Evolutionary conservation across 2,888 invertebrate genomes (phyloP), one percentile per base, ranked within the genome.

Genomic region (Buathra laborator): DNA sequence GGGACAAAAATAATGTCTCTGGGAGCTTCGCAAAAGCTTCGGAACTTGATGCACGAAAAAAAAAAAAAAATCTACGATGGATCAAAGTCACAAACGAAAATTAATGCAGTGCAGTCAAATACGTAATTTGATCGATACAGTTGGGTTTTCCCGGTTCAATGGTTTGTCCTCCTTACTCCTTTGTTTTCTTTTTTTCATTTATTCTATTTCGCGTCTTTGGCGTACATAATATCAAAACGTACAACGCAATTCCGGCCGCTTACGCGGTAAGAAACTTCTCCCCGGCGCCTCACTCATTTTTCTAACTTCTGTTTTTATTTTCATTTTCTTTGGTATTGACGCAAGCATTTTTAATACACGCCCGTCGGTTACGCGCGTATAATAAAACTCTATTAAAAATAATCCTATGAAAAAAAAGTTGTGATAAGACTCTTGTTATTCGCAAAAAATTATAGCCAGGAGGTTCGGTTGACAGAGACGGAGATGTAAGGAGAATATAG

Each of bases 141-240:
- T 68, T 51, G 32, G 46, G 16, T n/a, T 46, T n/a, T 24, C 14
- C 66, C 62, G 62, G 43, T 62, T 53, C 24, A 64, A 53, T 67
- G 81, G 64, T 32, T 46, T 77, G 51, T 46, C 66, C 56, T 81
- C 72, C 10, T 29, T 59, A 24, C 32, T 44, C 46, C 59, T 77
- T 14, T 10, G 53, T 14, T 48, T 59, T 48, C 66, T 44, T 56
- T 46, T 53, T 53, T 48, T 62, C 56, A 16, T 51, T 59, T 74
- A 24, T 29, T 48, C 19, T 74, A 16, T 7, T 53, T 53, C n/a
- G 32, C 51, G 48, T 56, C 53, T 7, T 44, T 67, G 32, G 66
- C 75, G 70, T 74, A 79, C 78, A 68, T 72, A 77, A 81, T 85
- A 81, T 81, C 71, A 85, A 81, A 85, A 81, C 64, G 83, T 83